Evolutionary conservation across 2,888 invertebrate genomes (phyloP).

Genomic region (Oscheius sp.): DNA sequence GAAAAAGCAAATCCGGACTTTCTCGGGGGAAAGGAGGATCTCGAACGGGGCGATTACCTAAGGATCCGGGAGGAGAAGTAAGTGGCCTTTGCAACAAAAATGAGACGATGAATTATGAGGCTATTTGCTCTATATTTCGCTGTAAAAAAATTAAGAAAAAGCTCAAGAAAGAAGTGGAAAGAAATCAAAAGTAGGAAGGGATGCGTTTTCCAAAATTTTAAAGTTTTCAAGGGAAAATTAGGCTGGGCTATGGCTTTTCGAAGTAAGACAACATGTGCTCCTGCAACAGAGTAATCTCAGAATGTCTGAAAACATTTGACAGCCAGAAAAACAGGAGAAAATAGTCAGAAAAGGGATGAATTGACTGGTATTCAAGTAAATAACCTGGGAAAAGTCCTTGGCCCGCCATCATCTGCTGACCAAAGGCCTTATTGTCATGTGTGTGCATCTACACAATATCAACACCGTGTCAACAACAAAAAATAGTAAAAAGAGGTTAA

Average conservation of each 20-base stretch:
- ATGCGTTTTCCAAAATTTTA: too few relatives aligned
- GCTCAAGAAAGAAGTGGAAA: background rate
- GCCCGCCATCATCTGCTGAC: background rate
- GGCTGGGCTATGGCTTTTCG: too few relatives aligned
- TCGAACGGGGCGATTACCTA: constrained; percentile 16
- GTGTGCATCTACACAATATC: background rate
- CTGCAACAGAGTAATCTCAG: too few relatives aligned
- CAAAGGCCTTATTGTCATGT: background rate
- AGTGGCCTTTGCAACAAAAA: background rate
- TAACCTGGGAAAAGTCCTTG: background rate
- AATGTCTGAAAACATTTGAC: background rate
- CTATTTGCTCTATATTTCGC: background rate
- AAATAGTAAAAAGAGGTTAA: background rate
- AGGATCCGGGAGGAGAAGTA: constrained; percentile 8
- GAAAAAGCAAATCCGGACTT: constrained; percentile 38
- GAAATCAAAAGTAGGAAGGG: too few relatives aligned
- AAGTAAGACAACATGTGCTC: too few relatives aligned
- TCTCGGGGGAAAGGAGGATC: background rate
- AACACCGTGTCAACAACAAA: background rate
- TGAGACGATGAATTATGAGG: background rate
- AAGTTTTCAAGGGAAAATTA: too few relatives aligned
- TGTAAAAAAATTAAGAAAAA: background rate
- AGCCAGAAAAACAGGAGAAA: background rate
- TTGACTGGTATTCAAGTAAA: background rate
- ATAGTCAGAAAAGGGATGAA: too few relatives aligned